These are phyloP conservation scores for Patagioenas fasciata DNA, from an alignment of 2,113 vertebrate species.

Conservation along the genomic window DNA sequence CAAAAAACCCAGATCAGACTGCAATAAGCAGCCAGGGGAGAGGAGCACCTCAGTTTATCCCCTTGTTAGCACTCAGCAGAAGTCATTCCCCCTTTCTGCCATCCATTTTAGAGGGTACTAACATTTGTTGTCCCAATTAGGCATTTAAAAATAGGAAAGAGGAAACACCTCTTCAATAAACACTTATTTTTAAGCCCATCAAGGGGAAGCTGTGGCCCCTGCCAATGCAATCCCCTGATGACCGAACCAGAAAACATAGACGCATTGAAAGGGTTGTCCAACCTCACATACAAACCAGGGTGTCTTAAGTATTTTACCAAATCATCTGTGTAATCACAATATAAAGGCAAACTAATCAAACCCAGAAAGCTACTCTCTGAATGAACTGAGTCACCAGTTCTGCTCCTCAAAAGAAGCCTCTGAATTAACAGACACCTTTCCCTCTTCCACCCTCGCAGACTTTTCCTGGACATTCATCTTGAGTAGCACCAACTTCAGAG, in stretches of 20 bases:
- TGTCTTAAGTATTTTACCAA: background rate
- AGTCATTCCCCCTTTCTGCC: background rate
- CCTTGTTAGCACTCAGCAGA: background rate
- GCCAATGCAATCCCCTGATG: background rate
- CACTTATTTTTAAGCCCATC: background rate
- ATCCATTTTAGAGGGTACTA: background rate
- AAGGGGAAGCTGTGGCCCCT: background rate
- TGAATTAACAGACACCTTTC: background rate
- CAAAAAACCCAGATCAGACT: background rate
- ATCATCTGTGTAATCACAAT: fast-evolving
- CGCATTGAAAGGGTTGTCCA: background rate
- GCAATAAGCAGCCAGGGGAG: background rate
- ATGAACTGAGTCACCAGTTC: background rate
- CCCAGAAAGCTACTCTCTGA: background rate
- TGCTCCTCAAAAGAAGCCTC: background rate
- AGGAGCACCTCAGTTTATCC: background rate
- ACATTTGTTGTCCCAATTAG: background rate
- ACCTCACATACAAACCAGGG: background rate
- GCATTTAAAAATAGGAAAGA: background rate
- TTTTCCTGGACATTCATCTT: background rate
- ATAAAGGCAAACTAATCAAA: fast-evolving
- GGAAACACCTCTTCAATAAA: background rate
- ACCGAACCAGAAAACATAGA: background rate
- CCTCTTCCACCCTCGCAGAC: background rate
- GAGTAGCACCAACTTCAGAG: background rate